phyloP scores from a whole-genome alignment of 2,888 invertebrate genomes.

The Microctonus hyperodae region DNA sequence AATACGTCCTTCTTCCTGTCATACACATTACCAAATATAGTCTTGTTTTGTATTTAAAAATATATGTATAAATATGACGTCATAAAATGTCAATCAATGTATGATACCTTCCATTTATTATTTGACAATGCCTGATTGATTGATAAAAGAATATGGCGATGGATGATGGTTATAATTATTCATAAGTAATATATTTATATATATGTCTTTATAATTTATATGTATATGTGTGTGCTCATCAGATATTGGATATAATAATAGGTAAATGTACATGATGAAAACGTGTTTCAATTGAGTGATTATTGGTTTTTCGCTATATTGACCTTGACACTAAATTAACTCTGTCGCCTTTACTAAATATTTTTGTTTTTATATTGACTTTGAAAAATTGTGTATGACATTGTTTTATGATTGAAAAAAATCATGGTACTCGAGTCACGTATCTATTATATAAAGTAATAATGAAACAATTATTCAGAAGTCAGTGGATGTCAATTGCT shows the following conservation, averaged over 20 bases:
- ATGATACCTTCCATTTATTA: conserved; percentile 10
- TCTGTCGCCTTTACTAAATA: neutral
- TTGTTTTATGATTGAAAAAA: neutral
- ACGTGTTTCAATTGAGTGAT: conserved; percentile 19
- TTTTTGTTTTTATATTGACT: neutral
- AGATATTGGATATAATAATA: neutral
- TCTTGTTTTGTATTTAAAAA: conserved; percentile 42
- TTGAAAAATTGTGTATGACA: neutral
- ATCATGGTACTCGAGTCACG: neutral
- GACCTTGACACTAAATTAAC: conserved; percentile 21
- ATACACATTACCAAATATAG: conserved; percentile 49
- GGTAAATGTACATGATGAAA: neutral
- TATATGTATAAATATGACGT: conserved; percentile 33
- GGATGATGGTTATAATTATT: neutral
- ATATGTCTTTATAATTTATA: neutral
- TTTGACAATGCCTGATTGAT: conserved; percentile 1
- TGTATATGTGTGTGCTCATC: too few relatives aligned
- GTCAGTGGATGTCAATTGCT: conserved; percentile 30
- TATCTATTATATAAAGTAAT: neutral
- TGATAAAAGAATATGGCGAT: neutral
- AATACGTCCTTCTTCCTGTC: conserved; percentile 57
- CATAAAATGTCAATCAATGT: conserved; percentile 16
- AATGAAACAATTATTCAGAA: conserved; percentile 12
- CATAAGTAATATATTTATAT: neutral
- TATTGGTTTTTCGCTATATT: conserved; percentile 6